Base-by-base conservation (phyloP, 2,797 vertebrate species). In the Phoxinus dragarum region DNA sequence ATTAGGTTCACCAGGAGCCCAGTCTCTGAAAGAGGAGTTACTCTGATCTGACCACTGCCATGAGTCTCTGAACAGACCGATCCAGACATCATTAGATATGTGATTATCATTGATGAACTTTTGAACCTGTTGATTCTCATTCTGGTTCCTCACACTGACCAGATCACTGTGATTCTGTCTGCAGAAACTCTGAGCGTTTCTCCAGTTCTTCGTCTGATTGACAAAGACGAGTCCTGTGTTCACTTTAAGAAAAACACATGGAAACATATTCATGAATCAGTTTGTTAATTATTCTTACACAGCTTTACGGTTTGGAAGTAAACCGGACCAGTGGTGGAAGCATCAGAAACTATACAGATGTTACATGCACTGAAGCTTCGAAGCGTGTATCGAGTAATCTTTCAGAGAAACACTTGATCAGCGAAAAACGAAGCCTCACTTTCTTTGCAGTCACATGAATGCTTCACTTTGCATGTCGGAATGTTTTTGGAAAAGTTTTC, bases 1-100 rank as follows among this genome's bases (percentile, higher is more conserved):
- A 66, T 34, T 3, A 66, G 61, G 61, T 66, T 66, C 0, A 6
- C 0, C 1, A 66, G 27, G 0, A 0, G 0, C 0, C 61, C 61
- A 66, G 61, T 66, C 0, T 66, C 61, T 66, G 61, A 34, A 66
- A 3, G 61, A 66, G 61, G 61, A 66, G 61, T 66, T 0, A 16
- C 61, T 66, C 61, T 66, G 61, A 66, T 66, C 61, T 66, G 61
- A 66, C 61, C 61, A 66, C 61, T 66, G 61, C 61, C 61, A 66
- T 66, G 61, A 8, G 61, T 66, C 61, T 66, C 27, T 66, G 61
- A 66, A 66, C 61, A 66, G 61, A 7, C 61, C 61, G 27, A 66
- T 66, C 61, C 61, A 66, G 27, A 61, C 59, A 44, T 12, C 11
- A 44, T 11, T 3, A 44, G 42, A 44, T 44, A 4, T 44, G 42